Conservation (phyloP, 2,888 invertebrate genomes). For the Lithodes maja region DNA sequence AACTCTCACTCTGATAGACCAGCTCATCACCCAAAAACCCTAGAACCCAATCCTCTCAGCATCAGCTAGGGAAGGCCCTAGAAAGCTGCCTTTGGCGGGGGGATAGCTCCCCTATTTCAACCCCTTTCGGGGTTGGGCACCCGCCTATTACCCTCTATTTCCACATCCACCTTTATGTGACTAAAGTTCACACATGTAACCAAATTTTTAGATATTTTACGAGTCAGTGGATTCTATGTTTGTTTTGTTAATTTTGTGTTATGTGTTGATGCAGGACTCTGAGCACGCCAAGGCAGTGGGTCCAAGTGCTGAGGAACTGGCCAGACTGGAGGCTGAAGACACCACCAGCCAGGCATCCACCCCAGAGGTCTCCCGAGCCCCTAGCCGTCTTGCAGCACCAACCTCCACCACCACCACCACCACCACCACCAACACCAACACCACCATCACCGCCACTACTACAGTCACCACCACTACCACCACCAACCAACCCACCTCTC, state of each 20-base stretch:
- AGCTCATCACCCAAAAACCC: too few relatives aligned
- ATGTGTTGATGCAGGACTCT: slow-evolving; percentile 34
- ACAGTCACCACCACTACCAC: neutral
- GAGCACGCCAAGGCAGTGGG: slow-evolving; percentile 61
- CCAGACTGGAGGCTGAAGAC: slow-evolving; percentile 56
- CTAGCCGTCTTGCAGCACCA: slow-evolving; percentile 50
- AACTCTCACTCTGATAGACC: too few relatives aligned
- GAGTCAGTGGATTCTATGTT: too few relatives aligned
- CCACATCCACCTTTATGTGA: too few relatives aligned
- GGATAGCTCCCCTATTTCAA: too few relatives aligned
- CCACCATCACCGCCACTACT: slow-evolving; percentile 12
- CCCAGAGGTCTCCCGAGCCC: slow-evolving; percentile 52
- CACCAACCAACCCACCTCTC: slow-evolving; percentile 30
- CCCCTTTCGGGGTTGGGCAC: too few relatives aligned
- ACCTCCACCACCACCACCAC: slow-evolving; percentile 22
- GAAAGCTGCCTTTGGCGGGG: too few relatives aligned
- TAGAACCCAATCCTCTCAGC: too few relatives aligned
- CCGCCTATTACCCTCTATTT: too few relatives aligned
- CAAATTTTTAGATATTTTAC: too few relatives aligned
- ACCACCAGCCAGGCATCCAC: slow-evolving; percentile 59
- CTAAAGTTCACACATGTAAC: too few relatives aligned
- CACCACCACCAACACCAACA: slow-evolving; percentile 22
- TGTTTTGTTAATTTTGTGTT: neutral
- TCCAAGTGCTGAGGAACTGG: slow-evolving; percentile 58
- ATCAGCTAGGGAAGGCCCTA: too few relatives aligned